A percentile compares a stretch with the other conserved stretches of the same genome.
phyloP scores from a whole-genome alignment of 1,140 invertebrate genomes.

The Grapholita molesta region DNA sequence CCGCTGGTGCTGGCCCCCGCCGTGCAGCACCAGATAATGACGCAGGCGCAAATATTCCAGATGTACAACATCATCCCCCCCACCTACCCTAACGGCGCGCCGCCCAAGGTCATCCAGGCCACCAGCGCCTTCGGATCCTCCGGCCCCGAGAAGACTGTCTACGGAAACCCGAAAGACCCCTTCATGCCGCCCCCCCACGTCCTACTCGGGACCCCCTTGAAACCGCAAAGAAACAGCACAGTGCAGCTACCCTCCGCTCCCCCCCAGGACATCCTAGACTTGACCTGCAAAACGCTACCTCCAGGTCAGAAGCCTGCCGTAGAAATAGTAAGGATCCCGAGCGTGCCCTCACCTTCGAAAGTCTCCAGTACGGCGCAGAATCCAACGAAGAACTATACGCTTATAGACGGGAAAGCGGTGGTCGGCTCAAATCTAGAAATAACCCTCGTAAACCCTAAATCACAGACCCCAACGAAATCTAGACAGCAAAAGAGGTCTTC shows the following conservation, averaged over 20 bases:
- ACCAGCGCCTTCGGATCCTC: conserved; percentile 81
- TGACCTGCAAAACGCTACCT: conserved; percentile 61
- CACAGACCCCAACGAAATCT: conserved; percentile 48
- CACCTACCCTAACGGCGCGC: conserved; percentile 47
- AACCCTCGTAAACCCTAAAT: conserved; percentile 76
- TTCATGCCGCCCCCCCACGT: conserved; percentile 75
- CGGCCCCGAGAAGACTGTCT: conserved; percentile 82
- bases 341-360: conserved; percentile 38
- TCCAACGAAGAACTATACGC: conserved; percentile 59
- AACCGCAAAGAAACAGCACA: conserved; percentile 36
- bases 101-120: conserved; percentile 82
- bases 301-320: conserved; percentile 63
- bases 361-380: conserved; percentile 51
- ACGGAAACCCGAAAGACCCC: conserved; percentile 85
- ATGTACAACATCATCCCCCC: conserved; percentile 70
- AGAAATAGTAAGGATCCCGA: conserved; percentile 71
- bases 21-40: conserved; percentile 75
- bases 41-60: conserved; percentile 75
- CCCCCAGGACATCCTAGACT: conserved; percentile 73
- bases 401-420: conserved; percentile 56
- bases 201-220: conserved; percentile 54
- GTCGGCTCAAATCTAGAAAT: conserved; percentile 81
- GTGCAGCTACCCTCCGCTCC: conserved; percentile 25
- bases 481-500: conserved; percentile 62
- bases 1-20: conserved; percentile 52